phyloP scores from a whole-genome alignment of 2,797 vertebrate species.

The Rhinoraja longicauda region DNA sequence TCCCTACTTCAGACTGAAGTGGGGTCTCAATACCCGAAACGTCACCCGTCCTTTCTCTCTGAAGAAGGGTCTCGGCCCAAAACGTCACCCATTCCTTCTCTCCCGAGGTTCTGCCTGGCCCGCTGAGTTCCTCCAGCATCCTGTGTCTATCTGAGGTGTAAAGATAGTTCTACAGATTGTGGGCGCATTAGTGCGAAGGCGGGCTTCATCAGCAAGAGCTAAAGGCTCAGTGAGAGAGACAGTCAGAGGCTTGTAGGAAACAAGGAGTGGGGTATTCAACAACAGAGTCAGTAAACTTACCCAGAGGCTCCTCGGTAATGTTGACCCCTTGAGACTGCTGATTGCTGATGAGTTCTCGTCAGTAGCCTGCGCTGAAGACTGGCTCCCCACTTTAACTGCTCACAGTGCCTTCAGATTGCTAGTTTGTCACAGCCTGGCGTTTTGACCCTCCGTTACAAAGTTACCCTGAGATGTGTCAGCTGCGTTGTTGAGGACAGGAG shows the following conservation, averaged over 20 bases:
- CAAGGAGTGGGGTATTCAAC: background rate
- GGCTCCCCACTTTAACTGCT: background rate
- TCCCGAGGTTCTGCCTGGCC: too few relatives aligned
- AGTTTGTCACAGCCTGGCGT: background rate
- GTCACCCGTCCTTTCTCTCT: too few relatives aligned
- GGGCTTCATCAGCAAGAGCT: background rate
- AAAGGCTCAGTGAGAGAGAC: background rate
- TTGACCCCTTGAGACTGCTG: background rate
- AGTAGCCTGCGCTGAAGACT: background rate
- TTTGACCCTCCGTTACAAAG: background rate
- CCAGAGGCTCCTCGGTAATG: background rate
- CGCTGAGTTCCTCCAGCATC: too few relatives aligned
- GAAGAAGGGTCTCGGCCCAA: too few relatives aligned
- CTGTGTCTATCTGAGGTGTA: too few relatives aligned
- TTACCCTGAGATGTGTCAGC: background rate
- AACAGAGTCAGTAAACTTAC: background rate
- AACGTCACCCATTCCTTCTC: too few relatives aligned
- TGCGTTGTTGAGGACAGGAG: background rate
- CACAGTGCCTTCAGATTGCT: conserved; percentile 7
- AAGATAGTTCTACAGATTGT: background rate
- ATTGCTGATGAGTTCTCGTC: background rate
- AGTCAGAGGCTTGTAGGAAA: background rate
- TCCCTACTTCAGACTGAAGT: too few relatives aligned
- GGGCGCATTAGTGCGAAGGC: background rate
- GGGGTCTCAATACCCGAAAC: too few relatives aligned